A percentile compares a stretch with the other conserved stretches of the same genome.
phyloP scores from a whole-genome alignment of 35 echinoderm and acorn worm genomes.

The Ophioderma brevispina region DNA sequence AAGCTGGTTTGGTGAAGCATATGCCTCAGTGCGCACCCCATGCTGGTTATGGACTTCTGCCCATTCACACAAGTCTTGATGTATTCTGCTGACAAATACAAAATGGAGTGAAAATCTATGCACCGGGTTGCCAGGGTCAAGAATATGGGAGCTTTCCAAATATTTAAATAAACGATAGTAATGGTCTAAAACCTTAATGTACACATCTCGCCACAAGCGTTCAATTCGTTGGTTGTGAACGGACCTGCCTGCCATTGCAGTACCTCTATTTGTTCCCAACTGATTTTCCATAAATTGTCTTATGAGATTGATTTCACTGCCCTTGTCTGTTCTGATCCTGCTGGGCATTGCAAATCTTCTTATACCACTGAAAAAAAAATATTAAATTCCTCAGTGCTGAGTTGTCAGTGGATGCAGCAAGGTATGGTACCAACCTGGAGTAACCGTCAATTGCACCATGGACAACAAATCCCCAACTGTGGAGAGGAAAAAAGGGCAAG shows the following conservation, averaged over 20 bases:
- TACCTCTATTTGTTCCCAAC: not conserved
- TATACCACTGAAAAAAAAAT: not conserved
- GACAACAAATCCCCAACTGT: not conserved
- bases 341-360: not conserved
- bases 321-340: not conserved
- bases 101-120: not conserved
- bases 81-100: not conserved
- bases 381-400: not conserved
- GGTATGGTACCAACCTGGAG: not conserved
- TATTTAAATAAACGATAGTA: not conserved
- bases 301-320: not conserved
- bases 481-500: too few species aligned
- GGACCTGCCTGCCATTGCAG: not conserved
- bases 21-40: not conserved
- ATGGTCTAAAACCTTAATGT: not conserved
- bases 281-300: not conserved
- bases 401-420: not conserved
- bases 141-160: not conserved
- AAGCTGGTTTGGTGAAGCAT: not conserved
- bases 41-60: not conserved
- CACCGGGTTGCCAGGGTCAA: not conserved
- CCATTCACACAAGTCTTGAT: not conserved
- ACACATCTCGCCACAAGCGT: slow-evolving; percentile 22
- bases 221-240: slow-evolving; percentile 23
- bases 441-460: not conserved